phyloP scores from a whole-genome alignment of 92 coral and sea anemone genomes.

The Phenganax stokvisi region DNA sequence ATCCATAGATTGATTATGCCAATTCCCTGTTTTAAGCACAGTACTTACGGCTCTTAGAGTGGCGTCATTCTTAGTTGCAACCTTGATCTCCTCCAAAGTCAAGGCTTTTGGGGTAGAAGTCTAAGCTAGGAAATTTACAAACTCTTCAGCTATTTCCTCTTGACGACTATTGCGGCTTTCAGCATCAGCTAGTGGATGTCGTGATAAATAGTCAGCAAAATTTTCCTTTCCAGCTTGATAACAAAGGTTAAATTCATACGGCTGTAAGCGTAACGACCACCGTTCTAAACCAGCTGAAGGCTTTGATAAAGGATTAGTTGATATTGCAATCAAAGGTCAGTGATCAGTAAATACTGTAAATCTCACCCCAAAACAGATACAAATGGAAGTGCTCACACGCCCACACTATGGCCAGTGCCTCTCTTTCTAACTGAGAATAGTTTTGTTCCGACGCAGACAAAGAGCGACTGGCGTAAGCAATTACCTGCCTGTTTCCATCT shows the following conservation, averaged over 20 bases:
- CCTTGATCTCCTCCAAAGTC: background rate
- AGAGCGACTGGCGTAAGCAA: constrained; percentile 25
- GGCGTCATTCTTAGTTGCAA: background rate
- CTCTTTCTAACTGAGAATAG: constrained; percentile 21
- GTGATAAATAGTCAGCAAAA: constrained; percentile 11
- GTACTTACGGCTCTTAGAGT: constrained; percentile 9
- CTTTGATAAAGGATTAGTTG: background rate
- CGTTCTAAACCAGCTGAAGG: constrained; percentile 4
- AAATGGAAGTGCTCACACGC: background rate
- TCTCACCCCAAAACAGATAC: background rate
- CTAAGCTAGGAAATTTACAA: background rate
- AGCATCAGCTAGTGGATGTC: background rate
- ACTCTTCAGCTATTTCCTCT: constrained; percentile 11
- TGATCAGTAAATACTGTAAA: constrained; percentile 2
- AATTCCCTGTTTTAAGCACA: too few species aligned
- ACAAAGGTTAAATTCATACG: background rate
- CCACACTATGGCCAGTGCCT: constrained; percentile 23
- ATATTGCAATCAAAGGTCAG: background rate
- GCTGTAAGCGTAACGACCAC: constrained; percentile 8
- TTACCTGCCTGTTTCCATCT: background rate
- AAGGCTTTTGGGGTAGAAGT: constrained; percentile 9
- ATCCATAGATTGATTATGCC: too few species aligned
- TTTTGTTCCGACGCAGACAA: constrained; percentile 18
- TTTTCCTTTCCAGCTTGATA: constrained; percentile 1
- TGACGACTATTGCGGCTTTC: background rate